phyloP scores from a whole-genome alignment of 2,113 vertebrate genomes.

The Hydrochoerus hydrochaeris region DNA sequence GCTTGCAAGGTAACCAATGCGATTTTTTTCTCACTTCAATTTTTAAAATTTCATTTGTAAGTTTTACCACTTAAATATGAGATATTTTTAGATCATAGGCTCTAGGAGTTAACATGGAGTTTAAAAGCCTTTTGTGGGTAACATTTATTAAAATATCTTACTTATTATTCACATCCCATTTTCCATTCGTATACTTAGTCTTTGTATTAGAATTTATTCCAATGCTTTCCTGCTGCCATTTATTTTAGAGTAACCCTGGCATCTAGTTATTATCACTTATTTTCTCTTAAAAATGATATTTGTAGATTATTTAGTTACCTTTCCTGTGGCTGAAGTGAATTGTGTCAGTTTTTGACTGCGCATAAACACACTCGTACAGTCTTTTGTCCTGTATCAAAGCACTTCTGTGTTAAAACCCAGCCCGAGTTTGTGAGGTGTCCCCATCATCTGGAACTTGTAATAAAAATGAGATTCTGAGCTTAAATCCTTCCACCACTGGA shows the following conservation, averaged over 20 bases:
- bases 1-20: slow-evolving; percentile 21
- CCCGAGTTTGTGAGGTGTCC: background rate
- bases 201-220: slow-evolving; percentile 52
- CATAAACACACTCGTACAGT: background rate
- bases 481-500: background rate
- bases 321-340: background rate
- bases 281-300: background rate
- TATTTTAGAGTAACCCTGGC: background rate
- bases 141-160: slow-evolving; percentile 38
- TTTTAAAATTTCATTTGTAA: slow-evolving; percentile 38
- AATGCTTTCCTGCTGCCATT: background rate
- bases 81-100: slow-evolving; percentile 2
- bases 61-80: slow-evolving; percentile 46
- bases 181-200: slow-evolving; percentile 2
- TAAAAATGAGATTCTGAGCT: background rate
- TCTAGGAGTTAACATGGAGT: background rate
- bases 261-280: background rate
- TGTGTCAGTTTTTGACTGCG: background rate
- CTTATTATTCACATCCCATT: background rate
- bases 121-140: slow-evolving; percentile 14
- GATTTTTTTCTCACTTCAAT: slow-evolving; percentile 3
- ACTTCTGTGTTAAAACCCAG: background rate
- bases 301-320: slow-evolving; percentile 7
- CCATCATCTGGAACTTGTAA: background rate
- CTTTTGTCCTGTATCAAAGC: background rate